phyloP scores from a whole-genome alignment of 2,113 vertebrate genomes.

The Sander vitreus region DNA sequence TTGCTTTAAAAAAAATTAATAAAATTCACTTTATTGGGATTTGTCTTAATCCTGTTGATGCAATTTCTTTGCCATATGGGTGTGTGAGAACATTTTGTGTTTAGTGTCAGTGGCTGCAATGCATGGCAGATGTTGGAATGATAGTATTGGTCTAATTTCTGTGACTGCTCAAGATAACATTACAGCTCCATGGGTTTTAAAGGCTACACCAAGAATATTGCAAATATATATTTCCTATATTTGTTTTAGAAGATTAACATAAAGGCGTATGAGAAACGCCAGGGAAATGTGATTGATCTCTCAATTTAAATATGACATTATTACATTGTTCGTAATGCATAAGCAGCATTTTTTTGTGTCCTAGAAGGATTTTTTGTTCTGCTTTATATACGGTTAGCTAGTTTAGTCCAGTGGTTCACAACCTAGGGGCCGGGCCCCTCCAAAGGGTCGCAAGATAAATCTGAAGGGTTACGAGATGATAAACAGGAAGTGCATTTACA shows the following conservation, averaged over 20 bases:
- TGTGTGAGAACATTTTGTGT: constrained; percentile 10
- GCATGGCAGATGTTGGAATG: constrained; percentile 20
- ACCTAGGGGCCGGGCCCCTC: too few species aligned
- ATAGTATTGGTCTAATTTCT: background rate
- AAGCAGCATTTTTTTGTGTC: too few species aligned
- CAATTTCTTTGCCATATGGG: constrained; percentile 18
- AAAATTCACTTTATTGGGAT: constrained; percentile 37
- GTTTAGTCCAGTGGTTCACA: background rate
- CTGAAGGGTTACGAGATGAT: too few species aligned
- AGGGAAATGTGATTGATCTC: too few species aligned
- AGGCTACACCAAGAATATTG: background rate
- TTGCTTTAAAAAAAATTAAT: constrained; percentile 42
- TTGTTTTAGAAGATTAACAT: background rate
- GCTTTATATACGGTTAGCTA: background rate
- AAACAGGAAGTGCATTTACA: too few species aligned
- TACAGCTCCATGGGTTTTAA: background rate
- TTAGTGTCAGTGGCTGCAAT: background rate
- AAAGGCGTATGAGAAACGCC: background rate
- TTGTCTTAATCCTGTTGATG: constrained; percentile 45
- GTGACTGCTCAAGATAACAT: background rate
- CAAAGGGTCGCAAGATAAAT: too few species aligned
- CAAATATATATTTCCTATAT: background rate
- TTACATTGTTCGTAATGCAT: too few species aligned
- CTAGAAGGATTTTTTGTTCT: background rate
- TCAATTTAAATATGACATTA: too few species aligned